A percentile compares a stretch with the other conserved stretches of the same genome.
These are phyloP conservation scores for Pinna nobilis DNA, from an alignment of 1,140 invertebrate species.

Conservation along the genomic window DNA sequence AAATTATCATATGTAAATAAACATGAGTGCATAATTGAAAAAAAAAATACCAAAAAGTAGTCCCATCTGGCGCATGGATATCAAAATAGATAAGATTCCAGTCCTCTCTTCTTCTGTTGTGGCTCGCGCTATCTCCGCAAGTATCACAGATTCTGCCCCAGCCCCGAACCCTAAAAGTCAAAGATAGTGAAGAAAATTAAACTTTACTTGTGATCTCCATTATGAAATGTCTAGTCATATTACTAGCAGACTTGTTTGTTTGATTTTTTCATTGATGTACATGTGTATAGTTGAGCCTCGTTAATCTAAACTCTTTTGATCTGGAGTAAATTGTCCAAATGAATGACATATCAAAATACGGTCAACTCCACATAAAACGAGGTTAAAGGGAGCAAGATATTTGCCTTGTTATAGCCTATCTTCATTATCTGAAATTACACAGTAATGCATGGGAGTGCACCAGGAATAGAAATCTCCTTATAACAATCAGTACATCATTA, in stretches of 20 bases:
- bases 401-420: too few species aligned
- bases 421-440: too few species aligned
- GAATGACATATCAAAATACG: too few species aligned
- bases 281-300: too few species aligned
- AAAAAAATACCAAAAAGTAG: slow-evolving; percentile 62
- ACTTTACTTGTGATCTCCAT: not conserved
- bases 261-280: not conserved
- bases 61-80: slow-evolving; percentile 67
- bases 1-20: not conserved
- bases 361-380: too few species aligned
- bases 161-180: slow-evolving; percentile 65
- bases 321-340: too few species aligned
- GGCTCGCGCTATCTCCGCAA: slow-evolving; percentile 68
- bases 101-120: slow-evolving; percentile 69
- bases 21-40: too few species aligned
- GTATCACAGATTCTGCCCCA: slow-evolving; percentile 60
- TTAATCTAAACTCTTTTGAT: too few species aligned
- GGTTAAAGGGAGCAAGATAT: too few species aligned
- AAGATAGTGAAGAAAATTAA: not conserved
- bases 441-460: too few species aligned
- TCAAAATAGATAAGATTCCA: slow-evolving; percentile 64
- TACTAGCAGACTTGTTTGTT: not conserved
- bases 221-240: not conserved
- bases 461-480: too few species aligned
- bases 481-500: too few species aligned